Evolutionary conservation across 2,797 vertebrate species (phyloP), one percentile per base, ranked within the genome.

Genomic region (Acanthornis magna): DNA sequence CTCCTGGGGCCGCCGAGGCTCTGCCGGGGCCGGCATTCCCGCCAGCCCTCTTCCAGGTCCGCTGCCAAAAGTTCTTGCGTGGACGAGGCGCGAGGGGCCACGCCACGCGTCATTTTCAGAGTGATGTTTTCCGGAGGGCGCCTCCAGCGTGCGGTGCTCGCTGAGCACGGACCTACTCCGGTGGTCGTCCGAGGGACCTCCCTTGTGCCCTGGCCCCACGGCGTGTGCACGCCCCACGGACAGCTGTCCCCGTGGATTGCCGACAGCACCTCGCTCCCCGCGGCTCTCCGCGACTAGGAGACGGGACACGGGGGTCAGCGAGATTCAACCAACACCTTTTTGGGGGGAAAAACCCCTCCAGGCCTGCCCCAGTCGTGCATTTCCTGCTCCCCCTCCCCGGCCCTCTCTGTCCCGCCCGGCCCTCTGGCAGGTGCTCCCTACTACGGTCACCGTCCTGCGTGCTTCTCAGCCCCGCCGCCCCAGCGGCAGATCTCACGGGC

Each of bases 31-130:
- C 25, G 7, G 13, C 45, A 55, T 72, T 48, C 29, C 65, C 38
- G 5, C 43, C 63, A 58, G 71, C 61, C 62, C 48, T 10, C 91
- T 47, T 60, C 60, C 61, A 16, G 22, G 5, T 45, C 66, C 34
- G 13, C 85, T 71, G 72, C 78, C 75, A 60, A 48, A 90, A 91
- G 45, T 85, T 85, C 53, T 4, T 36, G 86, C 79, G 70, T 87
- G 91, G 82, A 29, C 57, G 48, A 53, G 32, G 73, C 78, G 14
- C 34, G 47, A 42, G 74, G 25, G 74, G 16, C 74, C 66, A 2
- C 40, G 21, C 63, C 81, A 61, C 42, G 57, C 65, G 16, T 74
- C 62, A 2, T 70, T 66, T 12, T 11, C 38, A n/a, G 61, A 57
- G 32, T 34, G 16, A 11, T 65, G 4, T 71, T 74, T 81, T 58